A percentile compares a stretch with the other conserved stretches of the same genome.
Evolutionary conservation across 2,113 vertebrate species (phyloP).

Genomic region (Ciconia boyciana): DNA sequence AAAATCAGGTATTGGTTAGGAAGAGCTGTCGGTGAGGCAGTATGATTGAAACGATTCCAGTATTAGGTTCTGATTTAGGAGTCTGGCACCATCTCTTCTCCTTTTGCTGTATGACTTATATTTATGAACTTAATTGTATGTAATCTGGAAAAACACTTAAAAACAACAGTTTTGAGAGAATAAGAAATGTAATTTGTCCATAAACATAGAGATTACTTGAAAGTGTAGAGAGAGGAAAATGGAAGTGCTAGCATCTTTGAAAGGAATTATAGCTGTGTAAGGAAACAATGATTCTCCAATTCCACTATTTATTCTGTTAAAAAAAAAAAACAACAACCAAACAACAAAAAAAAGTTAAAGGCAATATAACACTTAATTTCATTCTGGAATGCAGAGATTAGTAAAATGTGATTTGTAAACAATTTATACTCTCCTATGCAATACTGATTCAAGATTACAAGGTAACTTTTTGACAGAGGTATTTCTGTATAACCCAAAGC

Average conservation of each 20-base stretch:
- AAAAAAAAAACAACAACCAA: neutral
- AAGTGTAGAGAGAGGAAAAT: neutral
- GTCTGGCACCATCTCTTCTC: neutral
- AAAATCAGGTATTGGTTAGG: neutral
- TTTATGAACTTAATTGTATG: neutral
- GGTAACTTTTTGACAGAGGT: neutral
- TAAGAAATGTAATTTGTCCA: neutral
- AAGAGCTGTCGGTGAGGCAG: neutral
- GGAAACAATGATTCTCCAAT: neutral
- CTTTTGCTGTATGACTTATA: neutral
- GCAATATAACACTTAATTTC: neutral
- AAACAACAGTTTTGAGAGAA: neutral
- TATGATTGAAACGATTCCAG: rapidly evolving
- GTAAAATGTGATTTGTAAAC: neutral
- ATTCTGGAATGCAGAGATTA: neutral
- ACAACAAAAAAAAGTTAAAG: neutral
- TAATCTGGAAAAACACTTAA: neutral
- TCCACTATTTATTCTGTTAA: neutral
- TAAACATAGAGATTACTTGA: neutral
- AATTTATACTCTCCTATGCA: neutral
- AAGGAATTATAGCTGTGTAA: neutral
- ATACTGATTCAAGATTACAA: neutral
- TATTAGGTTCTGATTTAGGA: neutral
- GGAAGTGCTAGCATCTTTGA: neutral
- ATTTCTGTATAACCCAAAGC: neutral